A percentile compares a stretch with the other conserved stretches of the same genome.
These are phyloP conservation scores for Chironomus riparius DNA, from an alignment of 2,888 invertebrate genomes.

Conservation along the genomic window DNA sequence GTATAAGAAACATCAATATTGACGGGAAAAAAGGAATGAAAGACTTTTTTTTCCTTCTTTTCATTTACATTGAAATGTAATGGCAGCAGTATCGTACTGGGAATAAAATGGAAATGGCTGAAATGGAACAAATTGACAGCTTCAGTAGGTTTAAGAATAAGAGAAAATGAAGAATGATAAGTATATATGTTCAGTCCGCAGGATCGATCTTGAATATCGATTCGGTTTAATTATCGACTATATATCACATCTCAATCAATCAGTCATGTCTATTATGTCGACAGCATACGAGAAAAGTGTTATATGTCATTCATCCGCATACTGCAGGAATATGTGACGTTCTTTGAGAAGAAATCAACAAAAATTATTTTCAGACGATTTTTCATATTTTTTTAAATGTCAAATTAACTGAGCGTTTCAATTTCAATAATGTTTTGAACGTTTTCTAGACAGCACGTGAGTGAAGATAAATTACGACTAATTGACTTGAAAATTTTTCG, in stretches of 20 bases:
- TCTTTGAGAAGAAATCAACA: too few species aligned
- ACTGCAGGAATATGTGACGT: too few species aligned
- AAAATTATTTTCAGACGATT: too few species aligned
- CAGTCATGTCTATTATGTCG: neutral
- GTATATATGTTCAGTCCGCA: too few species aligned
- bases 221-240: constrained; percentile 17
- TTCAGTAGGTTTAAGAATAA: neutral
- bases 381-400: neutral
- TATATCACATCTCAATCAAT: constrained; percentile 19
- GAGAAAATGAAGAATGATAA: too few species aligned
- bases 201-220: neutral
- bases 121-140: neutral
- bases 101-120: neutral
- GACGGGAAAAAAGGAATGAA: neutral
- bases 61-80: too few species aligned
- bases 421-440: neutral
- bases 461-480: neutral
- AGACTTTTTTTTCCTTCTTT: neutral
- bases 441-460: neutral
- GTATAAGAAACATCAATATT: too few species aligned
- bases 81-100: too few species aligned
- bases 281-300: neutral
- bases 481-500: neutral
- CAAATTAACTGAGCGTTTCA: neutral
- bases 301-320: too few species aligned